Base-by-base conservation (phyloP, 2,888 invertebrate species). In the Phyto melanocephala region DNA sequence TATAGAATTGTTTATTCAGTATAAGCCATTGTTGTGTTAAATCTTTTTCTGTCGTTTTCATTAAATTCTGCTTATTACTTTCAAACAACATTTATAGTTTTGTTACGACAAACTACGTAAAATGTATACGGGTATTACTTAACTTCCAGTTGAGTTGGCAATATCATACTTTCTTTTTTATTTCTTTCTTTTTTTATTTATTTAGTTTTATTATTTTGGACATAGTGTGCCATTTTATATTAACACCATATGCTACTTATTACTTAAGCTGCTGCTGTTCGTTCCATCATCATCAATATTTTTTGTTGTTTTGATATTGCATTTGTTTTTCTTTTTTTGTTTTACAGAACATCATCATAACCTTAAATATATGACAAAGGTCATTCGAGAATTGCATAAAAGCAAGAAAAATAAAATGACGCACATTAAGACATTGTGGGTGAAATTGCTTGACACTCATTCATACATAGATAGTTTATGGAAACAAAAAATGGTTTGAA, bases 181-280 rank as follows among this genome's bases (percentile, higher is more conserved):
- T 50, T 50, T 8, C 2, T 28, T 42, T 42, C 13, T 47, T 63
- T 15, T 42, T 33, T 47, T 47, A 47, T 10, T 50, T 60, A 37
- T 60, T 22, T 63, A 35, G 52, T 70, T 62, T 68, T 77, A n/a
- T 37, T 63, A 65, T 78, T 56, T 62, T 77, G 67, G 56, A 50
- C 40, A 47, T 47, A 47, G 37, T 60, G 24, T 72, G 24, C n/a
- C 65, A 75, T 17, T 15, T n/a, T 13, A 58, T 58, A 68, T 74
- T 81, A 78, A 78, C 68, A 65, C 81, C 81, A 81, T 81, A 81
- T 81, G 78, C 50, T 74, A 4, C 20, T 3, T 28, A 28, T 28
- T 28, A 13, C 13, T 58, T 40, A 22, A 20, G 37, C n/a, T n/a
- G 22, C 28, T 40, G n/a, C 5, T 56, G 20, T 56, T 54, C 24